A percentile compares a stretch with the other conserved stretches of the same genome.
These are phyloP conservation scores for Ochlodes sylvanus DNA, from an alignment of 2,888 invertebrate species.

Conservation along the genomic window DNA sequence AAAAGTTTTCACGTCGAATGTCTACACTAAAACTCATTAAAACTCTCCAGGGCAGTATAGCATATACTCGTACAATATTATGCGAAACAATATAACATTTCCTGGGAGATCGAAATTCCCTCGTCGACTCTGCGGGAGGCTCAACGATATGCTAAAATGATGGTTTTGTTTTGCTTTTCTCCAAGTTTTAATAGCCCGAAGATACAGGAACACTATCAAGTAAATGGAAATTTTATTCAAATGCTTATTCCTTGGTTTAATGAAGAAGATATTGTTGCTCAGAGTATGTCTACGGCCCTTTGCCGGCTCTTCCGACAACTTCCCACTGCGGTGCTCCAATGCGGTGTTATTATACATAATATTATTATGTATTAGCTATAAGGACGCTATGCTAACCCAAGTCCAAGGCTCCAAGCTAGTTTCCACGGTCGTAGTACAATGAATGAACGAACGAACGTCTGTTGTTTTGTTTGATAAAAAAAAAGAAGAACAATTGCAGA, in stretches of 20 bases:
- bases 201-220: constrained; percentile 7
- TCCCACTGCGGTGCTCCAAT: too few relatives aligned
- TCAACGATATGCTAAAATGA: constrained; percentile 25
- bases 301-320: too few relatives aligned
- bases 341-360: too few relatives aligned
- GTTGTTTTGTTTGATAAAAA: too few relatives aligned
- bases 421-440: too few relatives aligned
- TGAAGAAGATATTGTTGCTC: constrained; percentile 6
- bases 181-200: constrained; percentile 14
- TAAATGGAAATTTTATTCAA: constrained; percentile 30
- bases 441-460: too few relatives aligned
- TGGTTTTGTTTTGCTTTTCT: constrained; percentile 26
- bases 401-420: too few relatives aligned
- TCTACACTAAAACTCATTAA: constrained; percentile 11
- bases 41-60: background rate
- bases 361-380: too few relatives aligned
- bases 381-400: too few relatives aligned
- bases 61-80: constrained; percentile 23
- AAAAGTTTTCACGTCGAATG: background rate
- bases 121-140: constrained; percentile 17
- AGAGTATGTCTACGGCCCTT: background rate
- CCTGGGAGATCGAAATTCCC: constrained; percentile 29
- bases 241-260: constrained; percentile 11
- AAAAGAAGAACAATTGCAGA: too few relatives aligned
- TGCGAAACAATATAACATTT: constrained; percentile 22